Base-by-base conservation (phyloP, 2,797 vertebrate genomes). In the Hyperoplus lanceolatus region DNA sequence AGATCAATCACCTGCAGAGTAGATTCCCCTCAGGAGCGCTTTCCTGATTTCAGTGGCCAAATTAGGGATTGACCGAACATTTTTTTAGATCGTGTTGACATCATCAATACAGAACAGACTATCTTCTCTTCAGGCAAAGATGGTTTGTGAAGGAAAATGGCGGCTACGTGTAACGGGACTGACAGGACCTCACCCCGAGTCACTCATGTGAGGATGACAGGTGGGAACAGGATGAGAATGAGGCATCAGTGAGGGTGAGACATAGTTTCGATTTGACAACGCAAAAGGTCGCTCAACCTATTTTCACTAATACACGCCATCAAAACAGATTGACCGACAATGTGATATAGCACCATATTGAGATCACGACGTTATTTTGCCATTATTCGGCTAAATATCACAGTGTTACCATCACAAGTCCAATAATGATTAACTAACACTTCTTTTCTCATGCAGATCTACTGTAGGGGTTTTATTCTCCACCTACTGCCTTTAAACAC, bases 321-420 rank as follows among this genome's bases (percentile, higher is more conserved):
- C 83, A 86, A 89, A 87, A 88, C 82, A 82, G 81, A 88, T 70
- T 75, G 87, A 87, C 72, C 8, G 68, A 87, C 79, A 83, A 80
- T 85, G 85, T 83, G 81, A 87, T 81, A 91, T 84, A 90, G 89
- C 84, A 93, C 89, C 90, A 90, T 86, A 89, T 73, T 89, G 87
- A 89, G 89, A 92, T 88, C 88, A 93, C 91, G 86, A 93, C 87
- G 90, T 87, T 85, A 80, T 83, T 83, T 77, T 77, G 89, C 87
- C 85, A 70, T 83, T 70, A 87, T 75, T 67, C 16, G 74, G 89
- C 90, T 88, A 89, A 90, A 92, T 87, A 92, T 94, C 92, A 94
- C 92, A 93, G 91, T 92, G 92, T 91, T 92, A 92, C 87, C 90
- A 93, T 88, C 90, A 94, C 90, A 89, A 89, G 79, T 89, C 89